A percentile compares a stretch with the other conserved stretches of the same genome.
phyloP scores from a whole-genome alignment of 1,140 invertebrate genomes.

The Charaxes varanes region DNA sequence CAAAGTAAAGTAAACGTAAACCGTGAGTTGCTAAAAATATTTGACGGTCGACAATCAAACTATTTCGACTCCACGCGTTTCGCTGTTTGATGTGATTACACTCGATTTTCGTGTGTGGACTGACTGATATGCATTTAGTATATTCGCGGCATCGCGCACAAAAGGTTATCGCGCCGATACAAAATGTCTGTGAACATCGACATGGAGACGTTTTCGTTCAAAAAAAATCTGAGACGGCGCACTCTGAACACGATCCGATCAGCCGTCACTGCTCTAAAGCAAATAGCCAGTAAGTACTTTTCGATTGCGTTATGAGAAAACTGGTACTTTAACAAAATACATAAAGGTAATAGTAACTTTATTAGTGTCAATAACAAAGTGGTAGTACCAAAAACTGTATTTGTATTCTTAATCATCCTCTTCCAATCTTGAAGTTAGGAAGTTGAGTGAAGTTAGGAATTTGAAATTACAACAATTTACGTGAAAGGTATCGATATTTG shows the following conservation, averaged over 20 bases:
- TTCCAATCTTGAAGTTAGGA: too few species aligned
- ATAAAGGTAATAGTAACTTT: too few species aligned
- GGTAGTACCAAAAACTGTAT: too few species aligned
- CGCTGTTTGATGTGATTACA: slow-evolving; percentile 38
- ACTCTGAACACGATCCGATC: slow-evolving; percentile 61
- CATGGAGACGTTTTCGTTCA: slow-evolving; percentile 57
- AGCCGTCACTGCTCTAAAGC: slow-evolving; percentile 55
- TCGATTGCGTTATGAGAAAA: slow-evolving; percentile 17
- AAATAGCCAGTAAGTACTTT: slow-evolving; percentile 59
- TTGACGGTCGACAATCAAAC: too few species aligned
- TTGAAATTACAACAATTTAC: too few species aligned
- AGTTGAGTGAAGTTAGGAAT: too few species aligned
- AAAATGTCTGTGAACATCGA: slow-evolving; percentile 63
- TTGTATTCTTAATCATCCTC: too few species aligned
- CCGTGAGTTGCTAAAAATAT: too few species aligned
- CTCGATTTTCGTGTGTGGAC: slow-evolving; percentile 39
- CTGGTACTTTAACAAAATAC: too few species aligned
- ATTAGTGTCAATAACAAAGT: too few species aligned
- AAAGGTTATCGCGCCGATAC: slow-evolving; percentile 40
- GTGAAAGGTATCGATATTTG: too few species aligned
- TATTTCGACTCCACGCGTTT: slow-evolving; percentile 35
- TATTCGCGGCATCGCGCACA: slow-evolving; percentile 51
- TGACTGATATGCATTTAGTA: slow-evolving; percentile 64
- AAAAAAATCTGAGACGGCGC: slow-evolving; percentile 55
- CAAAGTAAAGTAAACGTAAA: too few species aligned